Percentiles rank a stretch among this genome's conserved stretches.
These are phyloP conservation scores for Drosophila borborema DNA, from an alignment of 2,888 invertebrate genomes.

Conservation along the genomic window DNA sequence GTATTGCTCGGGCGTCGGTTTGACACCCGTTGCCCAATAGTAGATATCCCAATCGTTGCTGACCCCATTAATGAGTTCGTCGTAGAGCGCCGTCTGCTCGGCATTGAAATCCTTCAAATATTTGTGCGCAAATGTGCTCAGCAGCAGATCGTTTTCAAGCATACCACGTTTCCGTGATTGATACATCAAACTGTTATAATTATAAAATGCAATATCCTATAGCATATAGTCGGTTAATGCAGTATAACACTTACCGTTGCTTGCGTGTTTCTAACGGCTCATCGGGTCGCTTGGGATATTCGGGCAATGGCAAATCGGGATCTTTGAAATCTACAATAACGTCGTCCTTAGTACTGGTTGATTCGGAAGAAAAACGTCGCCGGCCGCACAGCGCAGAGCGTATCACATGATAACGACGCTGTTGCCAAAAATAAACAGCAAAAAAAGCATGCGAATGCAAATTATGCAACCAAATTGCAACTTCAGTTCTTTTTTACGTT, in stretches of 20 bases:
- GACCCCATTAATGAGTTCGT: conserved; percentile 94
- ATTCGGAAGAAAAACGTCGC: conserved; percentile 17
- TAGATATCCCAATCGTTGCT: conserved; percentile 99
- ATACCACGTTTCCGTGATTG: conserved; percentile 98
- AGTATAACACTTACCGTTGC: conserved; percentile 86
- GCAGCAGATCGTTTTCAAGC: conserved; percentile 95
- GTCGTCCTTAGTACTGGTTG: conserved; percentile 26
- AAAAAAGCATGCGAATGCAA: conserved; percentile 11
- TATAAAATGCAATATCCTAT: background rate
- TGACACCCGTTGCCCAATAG: conserved; percentile 95
- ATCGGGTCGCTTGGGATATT: conserved; percentile 87
- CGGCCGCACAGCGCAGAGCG: conserved; percentile 34
- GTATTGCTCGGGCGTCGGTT: conserved; percentile 94
- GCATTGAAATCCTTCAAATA: conserved; percentile 90
- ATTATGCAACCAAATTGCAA: conserved; percentile 37
- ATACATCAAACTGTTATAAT: conserved; percentile 91
- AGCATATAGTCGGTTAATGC: background rate
- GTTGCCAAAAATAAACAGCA: background rate
- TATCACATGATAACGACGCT: conserved; percentile 49
- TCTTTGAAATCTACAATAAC: conserved; percentile 77
- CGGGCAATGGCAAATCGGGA: conserved; percentile 86
- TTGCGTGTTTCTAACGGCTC: conserved; percentile 88
- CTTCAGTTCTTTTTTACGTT: background rate
- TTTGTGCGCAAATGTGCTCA: conserved; percentile 96
- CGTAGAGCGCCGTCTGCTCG: conserved; percentile 92